These are phyloP conservation scores for Caenorhabditis auriculariae DNA, from an alignment of 2,888 invertebrate genomes.

Conservation along the genomic window DNA sequence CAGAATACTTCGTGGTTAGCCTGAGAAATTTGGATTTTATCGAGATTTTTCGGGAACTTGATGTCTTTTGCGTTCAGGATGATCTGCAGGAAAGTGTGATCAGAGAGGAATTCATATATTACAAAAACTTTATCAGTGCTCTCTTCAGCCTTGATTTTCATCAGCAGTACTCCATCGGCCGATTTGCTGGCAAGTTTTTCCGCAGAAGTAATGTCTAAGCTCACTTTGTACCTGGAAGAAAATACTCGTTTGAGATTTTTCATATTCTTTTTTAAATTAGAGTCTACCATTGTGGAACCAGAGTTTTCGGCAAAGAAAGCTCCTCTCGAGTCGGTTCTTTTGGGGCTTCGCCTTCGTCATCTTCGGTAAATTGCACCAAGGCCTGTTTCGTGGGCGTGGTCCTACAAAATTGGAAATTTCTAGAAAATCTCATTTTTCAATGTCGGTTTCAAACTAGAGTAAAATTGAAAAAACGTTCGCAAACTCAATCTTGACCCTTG, in stretches of 20 bases:
- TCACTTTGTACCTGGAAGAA: conserved; percentile 21
- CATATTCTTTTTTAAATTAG: background rate
- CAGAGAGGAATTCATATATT: background rate
- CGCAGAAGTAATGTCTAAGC: too few species aligned
- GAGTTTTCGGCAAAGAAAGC: conserved; percentile 38
- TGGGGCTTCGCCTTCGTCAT: conserved; percentile 22
- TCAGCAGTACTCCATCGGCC: conserved; percentile 21
- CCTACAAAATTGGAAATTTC: too few species aligned
- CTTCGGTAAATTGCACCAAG: conserved; percentile 22
- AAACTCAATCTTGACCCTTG: too few species aligned
- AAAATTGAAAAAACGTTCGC: too few species aligned
- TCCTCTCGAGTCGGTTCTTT: conserved; percentile 47
- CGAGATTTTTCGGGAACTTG: conserved; percentile 20
- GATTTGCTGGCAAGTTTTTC: conserved; percentile 12
- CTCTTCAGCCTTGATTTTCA: conserved; percentile 24
- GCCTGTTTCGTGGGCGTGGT: too few species aligned
- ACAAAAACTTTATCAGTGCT: conserved; percentile 19
- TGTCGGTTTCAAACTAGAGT: too few species aligned
- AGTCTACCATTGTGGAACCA: conserved; percentile 46
- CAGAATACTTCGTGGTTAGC: background rate
- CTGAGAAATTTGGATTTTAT: conserved; percentile 20
- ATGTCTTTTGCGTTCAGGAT: conserved; percentile 32
- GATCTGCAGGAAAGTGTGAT: conserved; percentile 5
- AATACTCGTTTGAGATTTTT: background rate
- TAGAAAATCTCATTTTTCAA: too few species aligned